Evolutionary conservation across 2,113 vertebrate species (phyloP).

Genomic region (Emydura subglobosa): DNA sequence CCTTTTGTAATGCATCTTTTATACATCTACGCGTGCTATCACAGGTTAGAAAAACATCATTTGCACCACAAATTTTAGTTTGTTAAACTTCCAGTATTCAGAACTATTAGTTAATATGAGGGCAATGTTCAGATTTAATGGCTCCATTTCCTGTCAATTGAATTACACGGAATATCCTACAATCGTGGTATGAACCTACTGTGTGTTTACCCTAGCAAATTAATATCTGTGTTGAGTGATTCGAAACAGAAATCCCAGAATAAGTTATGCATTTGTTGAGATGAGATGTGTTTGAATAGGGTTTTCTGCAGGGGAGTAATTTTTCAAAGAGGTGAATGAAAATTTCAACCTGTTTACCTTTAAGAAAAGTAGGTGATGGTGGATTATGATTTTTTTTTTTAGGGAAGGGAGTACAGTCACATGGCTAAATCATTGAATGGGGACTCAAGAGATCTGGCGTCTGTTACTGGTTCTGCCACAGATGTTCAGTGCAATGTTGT

Average conservation of each 20-base stretch:
- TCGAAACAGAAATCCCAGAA: not conserved
- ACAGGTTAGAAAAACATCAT: not conserved
- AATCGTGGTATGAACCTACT: not conserved
- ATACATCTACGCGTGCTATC: not conserved
- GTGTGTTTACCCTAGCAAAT: not conserved
- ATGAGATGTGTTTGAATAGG: not conserved
- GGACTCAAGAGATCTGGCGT: not conserved
- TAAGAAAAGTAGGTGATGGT: not conserved
- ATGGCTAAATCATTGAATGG: fast-evolving
- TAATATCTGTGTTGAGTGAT: not conserved
- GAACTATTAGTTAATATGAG: not conserved
- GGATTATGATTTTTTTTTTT: not conserved
- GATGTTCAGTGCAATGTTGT: not conserved
- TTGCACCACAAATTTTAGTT: not conserved
- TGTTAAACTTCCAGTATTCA: not conserved
- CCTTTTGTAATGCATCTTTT: not conserved
- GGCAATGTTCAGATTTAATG: not conserved
- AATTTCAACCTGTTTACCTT: not conserved
- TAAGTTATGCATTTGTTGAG: not conserved
- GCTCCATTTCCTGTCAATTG: not conserved
- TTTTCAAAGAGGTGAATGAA: not conserved
- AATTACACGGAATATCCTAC: not conserved
- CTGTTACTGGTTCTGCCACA: not conserved
- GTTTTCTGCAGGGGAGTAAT: not conserved
- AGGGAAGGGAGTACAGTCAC: not conserved